Base-by-base conservation (phyloP, 2,797 vertebrate species). In the Etheostoma perlongum region DNA sequence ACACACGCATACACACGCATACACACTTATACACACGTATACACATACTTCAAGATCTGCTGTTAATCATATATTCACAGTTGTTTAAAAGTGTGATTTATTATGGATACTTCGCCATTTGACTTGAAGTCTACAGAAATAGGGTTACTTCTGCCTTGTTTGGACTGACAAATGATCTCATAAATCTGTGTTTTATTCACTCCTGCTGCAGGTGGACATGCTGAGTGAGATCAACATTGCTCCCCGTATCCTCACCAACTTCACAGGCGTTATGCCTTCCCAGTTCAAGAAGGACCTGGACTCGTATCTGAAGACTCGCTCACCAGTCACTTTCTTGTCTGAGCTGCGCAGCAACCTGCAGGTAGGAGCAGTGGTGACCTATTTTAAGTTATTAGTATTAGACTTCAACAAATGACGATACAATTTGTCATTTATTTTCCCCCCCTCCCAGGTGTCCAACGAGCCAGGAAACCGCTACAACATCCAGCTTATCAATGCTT, bases 241-340 rank as follows among this genome's bases (percentile, higher is more conserved):
- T 67, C 98, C 98, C 12, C 96, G 98, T 40, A 99, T 99, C 89
- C 97, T 99, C 89, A 99, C 98, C 2, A 99, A 99, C 93, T 99
- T 99, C 84, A 99, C 98, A 6, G 97, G 97, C 25, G 98, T 99
- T 74, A 99, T 99, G 98, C 98, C 98, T 16, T 97, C 98, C 70
- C 98, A 99, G 91, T 99, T 99, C 93, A 99, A 99, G 94, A 99
- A 99, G 93, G 98, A 99, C 81, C 92, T 99, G 94, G 98, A 99
- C 93, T 99, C 98, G 0, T 99, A 99, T 91, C 96, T 99, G 84
- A 99, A 99, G 95, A 99, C 98, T 0, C 97, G 98, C 6, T 99
- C 98, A 4, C 98, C 98, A 0, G 98, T 99, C 84, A 99, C 98
- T 7, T 99, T 99, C 91, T 91, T 99, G 54, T 99, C 98, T 1